Evolutionary conservation across 2,888 invertebrate species (phyloP).

Genomic region (Oxycera nigricornis): DNA sequence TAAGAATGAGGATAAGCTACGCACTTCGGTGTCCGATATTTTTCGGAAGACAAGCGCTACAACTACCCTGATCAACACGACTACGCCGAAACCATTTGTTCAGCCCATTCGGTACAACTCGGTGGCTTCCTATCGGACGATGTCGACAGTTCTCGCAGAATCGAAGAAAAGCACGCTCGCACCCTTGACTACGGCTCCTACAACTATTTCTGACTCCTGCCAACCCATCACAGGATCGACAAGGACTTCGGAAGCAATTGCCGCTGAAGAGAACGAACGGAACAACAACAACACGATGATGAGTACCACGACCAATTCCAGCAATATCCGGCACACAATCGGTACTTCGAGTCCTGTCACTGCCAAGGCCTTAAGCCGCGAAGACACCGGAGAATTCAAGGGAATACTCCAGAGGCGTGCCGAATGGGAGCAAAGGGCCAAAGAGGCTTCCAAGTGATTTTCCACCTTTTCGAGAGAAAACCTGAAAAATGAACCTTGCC

Average conservation of each 20-base stretch:
- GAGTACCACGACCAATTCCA: conserved; percentile 28
- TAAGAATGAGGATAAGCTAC: conserved; percentile 25
- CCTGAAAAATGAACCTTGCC: too few relatives aligned
- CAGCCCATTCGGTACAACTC: conserved; percentile 41
- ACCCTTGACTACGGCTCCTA: conserved; percentile 4
- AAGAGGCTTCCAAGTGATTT: conserved; percentile 65
- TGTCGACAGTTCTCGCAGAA: conserved; percentile 37
- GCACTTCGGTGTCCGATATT: background rate
- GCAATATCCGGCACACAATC: conserved; percentile 43
- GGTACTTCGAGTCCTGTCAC: conserved; percentile 38
- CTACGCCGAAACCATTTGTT: conserved; percentile 45
- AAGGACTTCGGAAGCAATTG: conserved; percentile 35
- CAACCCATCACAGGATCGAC: background rate
- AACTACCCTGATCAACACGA: conserved; percentile 5
- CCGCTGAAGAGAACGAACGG: conserved; percentile 41
- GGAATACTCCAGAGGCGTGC: conserved; percentile 77
- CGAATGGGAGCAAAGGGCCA: conserved; percentile 80
- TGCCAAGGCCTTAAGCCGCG: conserved; percentile 47
- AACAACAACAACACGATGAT: conserved; percentile 21
- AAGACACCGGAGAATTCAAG: conserved; percentile 64
- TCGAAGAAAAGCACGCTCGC: conserved; percentile 7
- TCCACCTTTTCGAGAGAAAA: too few relatives aligned
- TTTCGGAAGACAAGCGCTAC: background rate
- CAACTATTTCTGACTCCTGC: conserved; percentile 45
- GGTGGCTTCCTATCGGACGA: conserved; percentile 40